Evolutionary conservation across 23 tunicate species (phyloP).

Genomic region (Clavelina lepadiformis): DNA sequence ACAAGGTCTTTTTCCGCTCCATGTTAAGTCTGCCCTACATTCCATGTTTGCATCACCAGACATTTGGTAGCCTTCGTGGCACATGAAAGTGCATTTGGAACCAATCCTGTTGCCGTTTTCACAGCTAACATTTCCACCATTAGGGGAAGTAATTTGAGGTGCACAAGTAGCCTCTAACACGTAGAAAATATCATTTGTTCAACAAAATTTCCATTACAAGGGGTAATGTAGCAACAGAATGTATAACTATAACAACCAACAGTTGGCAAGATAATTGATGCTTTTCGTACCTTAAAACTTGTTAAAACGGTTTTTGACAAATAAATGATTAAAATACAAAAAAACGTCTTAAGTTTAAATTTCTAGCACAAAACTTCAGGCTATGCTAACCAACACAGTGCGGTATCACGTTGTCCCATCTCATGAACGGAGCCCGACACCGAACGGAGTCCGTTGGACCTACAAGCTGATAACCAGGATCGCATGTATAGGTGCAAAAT

Average conservation of each 20-base stretch:
- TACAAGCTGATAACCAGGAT: slow-evolving; percentile 31
- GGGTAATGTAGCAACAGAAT: no score
- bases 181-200: background rate
- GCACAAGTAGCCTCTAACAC: slow-evolving; percentile 39
- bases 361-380: background rate
- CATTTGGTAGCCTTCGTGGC: slow-evolving; percentile 37
- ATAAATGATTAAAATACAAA: no score
- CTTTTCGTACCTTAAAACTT: no score
- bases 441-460: slow-evolving; percentile 14
- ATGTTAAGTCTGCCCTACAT: slow-evolving; percentile 19
- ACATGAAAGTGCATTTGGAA: slow-evolving; percentile 33
- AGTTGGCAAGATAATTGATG: no score
- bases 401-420: slow-evolving; percentile 37
- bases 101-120: slow-evolving; percentile 34
- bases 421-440: slow-evolving; percentile 23
- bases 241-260: no score
- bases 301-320: no score
- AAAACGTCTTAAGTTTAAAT: no score
- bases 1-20: slow-evolving; percentile 48
- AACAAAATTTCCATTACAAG: background rate
- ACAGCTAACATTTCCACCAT: slow-evolving; percentile 40
- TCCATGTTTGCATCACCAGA: slow-evolving; percentile 10
- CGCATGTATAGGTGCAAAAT: slow-evolving; percentile 30
- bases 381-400: slow-evolving; percentile 41
- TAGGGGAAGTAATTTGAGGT: slow-evolving; percentile 25